Evolutionary conservation across 2,888 invertebrate species (phyloP).

Genomic region (Adelognathus sp.): DNA sequence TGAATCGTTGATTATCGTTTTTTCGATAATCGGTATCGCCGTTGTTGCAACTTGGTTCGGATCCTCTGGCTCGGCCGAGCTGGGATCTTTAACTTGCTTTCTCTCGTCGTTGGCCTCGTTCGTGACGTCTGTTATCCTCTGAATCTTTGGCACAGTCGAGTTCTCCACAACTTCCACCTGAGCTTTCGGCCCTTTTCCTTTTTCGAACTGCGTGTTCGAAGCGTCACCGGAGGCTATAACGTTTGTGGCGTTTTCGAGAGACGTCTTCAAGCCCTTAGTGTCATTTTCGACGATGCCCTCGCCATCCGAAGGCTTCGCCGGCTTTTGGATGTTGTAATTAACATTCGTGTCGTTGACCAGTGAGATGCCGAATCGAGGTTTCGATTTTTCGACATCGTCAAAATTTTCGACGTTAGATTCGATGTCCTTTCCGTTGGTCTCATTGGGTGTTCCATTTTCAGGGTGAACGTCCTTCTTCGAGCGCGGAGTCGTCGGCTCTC

Average conservation of each 20-base stretch:
- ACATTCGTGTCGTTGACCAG: conserved; percentile 73
- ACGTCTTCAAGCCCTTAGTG: conserved; percentile 15
- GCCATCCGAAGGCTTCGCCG: neutral
- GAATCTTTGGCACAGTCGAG: conserved; percentile 58
- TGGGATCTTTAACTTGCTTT: neutral
- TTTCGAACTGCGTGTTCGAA: conserved; percentile 21
- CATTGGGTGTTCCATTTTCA: conserved; percentile 12
- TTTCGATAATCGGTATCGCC: neutral
- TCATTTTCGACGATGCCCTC: conserved; percentile 46
- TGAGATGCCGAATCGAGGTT: conserved; percentile 62
- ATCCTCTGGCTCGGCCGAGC: neutral
- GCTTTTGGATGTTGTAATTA: conserved; percentile 60
- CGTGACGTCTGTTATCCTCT: neutral
- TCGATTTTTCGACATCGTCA: neutral
- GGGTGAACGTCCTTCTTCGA: conserved; percentile 1
- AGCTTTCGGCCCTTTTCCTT: conserved; percentile 65
- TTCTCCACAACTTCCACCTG: conserved; percentile 71
- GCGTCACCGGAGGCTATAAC: conserved; percentile 50
- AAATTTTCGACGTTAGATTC: conserved; percentile 28
- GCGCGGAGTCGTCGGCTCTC: conserved; percentile 44
- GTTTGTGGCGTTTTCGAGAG: conserved; percentile 57
- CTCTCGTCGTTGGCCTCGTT: neutral
- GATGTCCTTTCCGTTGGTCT: neutral
- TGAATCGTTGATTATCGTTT: neutral
- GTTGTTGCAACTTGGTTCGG: neutral